phyloP scores from a whole-genome alignment of 1,140 invertebrate genomes.

The Dreissena polymorpha region DNA sequence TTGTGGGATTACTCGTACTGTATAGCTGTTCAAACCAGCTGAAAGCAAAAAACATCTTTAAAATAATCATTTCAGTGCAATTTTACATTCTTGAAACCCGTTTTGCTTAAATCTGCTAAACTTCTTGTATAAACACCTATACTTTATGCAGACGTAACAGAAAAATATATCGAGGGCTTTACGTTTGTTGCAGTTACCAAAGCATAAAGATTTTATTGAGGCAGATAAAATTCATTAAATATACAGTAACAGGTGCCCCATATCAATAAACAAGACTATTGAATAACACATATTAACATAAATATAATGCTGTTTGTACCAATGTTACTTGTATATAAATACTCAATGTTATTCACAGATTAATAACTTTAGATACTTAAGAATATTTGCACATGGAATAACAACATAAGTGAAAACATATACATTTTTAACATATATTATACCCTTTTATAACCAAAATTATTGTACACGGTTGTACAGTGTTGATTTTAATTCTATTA shows the following conservation, averaged over 20 bases:
- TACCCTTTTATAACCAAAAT: background rate
- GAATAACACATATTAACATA: background rate
- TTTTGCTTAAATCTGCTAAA: no score
- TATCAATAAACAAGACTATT: background rate
- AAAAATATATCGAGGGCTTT: no score
- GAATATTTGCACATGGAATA: background rate
- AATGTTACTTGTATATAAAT: no score
- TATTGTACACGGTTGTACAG: background rate
- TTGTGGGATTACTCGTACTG: slow-evolving; percentile 62
- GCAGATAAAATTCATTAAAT: background rate
- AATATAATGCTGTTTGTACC: no score
- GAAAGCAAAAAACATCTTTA: slow-evolving; percentile 25
- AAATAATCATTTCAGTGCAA: background rate
- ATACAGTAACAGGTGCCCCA: background rate
- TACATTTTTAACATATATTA: background rate
- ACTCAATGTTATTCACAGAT: background rate
- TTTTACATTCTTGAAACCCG: background rate
- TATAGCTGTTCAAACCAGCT: slow-evolving; percentile 52
- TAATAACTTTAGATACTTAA: background rate
- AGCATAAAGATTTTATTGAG: no score
- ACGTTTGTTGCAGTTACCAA: no score
- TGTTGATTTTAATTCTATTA: no score
- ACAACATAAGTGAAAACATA: background rate
- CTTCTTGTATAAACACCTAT: no score
- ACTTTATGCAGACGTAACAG: no score